These are phyloP conservation scores for Simalia tracyae DNA, from an alignment of 2,797 vertebrate species.

Conservation along the genomic window DNA sequence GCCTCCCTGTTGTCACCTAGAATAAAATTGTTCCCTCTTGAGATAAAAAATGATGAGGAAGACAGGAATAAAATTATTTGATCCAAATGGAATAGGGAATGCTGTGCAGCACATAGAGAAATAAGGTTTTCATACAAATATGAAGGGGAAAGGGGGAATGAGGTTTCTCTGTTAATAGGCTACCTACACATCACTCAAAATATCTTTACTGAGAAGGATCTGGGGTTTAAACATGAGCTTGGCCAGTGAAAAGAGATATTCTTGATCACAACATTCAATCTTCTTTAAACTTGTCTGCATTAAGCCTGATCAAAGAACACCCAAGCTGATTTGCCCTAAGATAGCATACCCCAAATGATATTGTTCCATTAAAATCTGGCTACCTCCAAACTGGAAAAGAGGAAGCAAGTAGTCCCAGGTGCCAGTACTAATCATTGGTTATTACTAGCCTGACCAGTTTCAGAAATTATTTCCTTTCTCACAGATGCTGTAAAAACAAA, in stretches of 20 bases:
- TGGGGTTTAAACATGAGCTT: not conserved
- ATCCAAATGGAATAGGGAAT: constrained; percentile 16
- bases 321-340: not conserved
- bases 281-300: not conserved
- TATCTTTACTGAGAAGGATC: constrained; percentile 8
- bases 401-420: not conserved
- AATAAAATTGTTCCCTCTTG: constrained; percentile 42
- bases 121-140: constrained; percentile 22
- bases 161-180: constrained; percentile 2
- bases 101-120: not conserved
- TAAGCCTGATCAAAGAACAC: not conserved
- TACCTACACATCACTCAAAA: constrained; percentile 20
- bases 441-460: not conserved
- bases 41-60: constrained; percentile 38
- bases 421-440: not conserved
- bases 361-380: not conserved
- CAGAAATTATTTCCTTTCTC: too few species aligned
- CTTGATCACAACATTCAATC: not conserved
- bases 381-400: not conserved
- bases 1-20: not conserved
- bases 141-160: not conserved
- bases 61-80: constrained; percentile 34
- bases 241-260: not conserved
- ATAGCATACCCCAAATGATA: not conserved
- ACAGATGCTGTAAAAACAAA: too few species aligned